A percentile compares a stretch with the other conserved stretches of the same genome.
Evolutionary conservation across 2,113 vertebrate genomes (phyloP).

Genomic region (Eudyptes chrysolophus): DNA sequence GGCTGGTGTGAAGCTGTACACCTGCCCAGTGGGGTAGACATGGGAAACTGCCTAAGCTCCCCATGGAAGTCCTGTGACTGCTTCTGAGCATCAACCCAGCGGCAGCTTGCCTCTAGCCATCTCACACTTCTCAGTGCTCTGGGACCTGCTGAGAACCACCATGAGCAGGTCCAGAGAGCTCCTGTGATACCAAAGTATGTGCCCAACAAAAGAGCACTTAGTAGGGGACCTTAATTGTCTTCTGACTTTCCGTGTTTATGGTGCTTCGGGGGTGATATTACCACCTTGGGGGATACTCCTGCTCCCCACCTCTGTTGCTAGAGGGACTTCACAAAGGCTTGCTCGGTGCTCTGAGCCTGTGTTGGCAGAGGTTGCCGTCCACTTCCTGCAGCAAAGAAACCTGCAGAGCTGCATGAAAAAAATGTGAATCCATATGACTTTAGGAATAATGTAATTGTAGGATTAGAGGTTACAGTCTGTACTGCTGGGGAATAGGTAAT

Average conservation of each 20-base stretch:
- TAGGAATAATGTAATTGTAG: not conserved
- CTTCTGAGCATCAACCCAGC: not conserved
- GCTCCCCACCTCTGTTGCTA: not conserved
- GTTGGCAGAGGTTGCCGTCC: no score
- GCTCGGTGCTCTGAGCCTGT: not conserved
- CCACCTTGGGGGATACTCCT: no score
- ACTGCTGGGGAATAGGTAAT: not conserved
- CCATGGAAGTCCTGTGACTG: not conserved
- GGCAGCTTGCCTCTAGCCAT: not conserved
- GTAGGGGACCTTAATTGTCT: not conserved
- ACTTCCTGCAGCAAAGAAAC: not conserved
- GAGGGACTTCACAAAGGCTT: not conserved
- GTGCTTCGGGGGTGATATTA: not conserved
- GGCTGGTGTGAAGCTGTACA: not conserved
- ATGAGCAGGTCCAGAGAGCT: not conserved
- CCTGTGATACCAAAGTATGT: not conserved
- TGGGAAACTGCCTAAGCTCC: not conserved
- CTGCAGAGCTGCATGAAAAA: not conserved
- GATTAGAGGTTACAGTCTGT: not conserved
- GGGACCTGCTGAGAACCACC: not conserved
- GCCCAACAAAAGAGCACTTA: no score
- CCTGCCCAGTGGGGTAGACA: fast-evolving
- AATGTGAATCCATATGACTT: fast-evolving
- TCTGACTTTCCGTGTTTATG: not conserved
- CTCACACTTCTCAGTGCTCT: not conserved